A percentile compares a stretch with the other conserved stretches of the same genome.
These are phyloP conservation scores for Agrilus biguttatus DNA, from an alignment of 2,888 invertebrate genomes.

Conservation along the genomic window DNA sequence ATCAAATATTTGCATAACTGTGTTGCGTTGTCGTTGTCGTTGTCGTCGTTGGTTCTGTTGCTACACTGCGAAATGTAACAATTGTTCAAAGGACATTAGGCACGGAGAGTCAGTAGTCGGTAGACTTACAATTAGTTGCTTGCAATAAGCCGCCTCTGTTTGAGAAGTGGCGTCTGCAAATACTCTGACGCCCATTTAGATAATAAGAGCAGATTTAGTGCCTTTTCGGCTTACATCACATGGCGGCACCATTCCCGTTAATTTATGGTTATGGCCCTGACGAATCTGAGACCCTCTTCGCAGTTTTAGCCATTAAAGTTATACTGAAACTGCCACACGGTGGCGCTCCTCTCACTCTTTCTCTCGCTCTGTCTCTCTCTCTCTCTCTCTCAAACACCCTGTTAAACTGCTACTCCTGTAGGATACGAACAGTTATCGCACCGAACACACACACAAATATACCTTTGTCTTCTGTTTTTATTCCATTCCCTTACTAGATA, in stretches of 20 bases:
- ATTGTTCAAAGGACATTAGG: background rate
- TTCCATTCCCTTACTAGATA: too few relatives aligned
- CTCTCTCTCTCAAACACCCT: too few relatives aligned
- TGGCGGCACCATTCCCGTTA: conserved; percentile 24
- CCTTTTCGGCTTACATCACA: conserved; percentile 30
- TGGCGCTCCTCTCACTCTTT: too few relatives aligned
- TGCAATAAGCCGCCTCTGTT: conserved; percentile 13
- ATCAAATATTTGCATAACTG: background rate
- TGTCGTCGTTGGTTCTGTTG: background rate
- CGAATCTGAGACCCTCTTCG: conserved; percentile 16
- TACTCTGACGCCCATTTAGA: conserved; percentile 30
- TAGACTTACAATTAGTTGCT: conserved; percentile 3
- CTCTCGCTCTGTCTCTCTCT: too few relatives aligned
- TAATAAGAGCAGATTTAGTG: conserved; percentile 31
- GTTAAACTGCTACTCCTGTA: too few relatives aligned
- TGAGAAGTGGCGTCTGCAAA: conserved; percentile 24
- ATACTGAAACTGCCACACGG: conserved; percentile 3
- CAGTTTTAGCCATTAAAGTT: conserved; percentile 13
- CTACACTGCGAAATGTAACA: conserved; percentile 1
- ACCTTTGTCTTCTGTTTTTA: too few relatives aligned
- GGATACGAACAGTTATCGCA: too few relatives aligned
- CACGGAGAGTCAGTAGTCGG: too few relatives aligned
- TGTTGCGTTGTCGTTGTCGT: background rate
- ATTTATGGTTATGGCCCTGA: conserved; percentile 26
- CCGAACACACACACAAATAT: too few relatives aligned